Evolutionary conservation across 2,888 invertebrate species (phyloP), one percentile per base, ranked within the genome.

Genomic region (Malthinus seriepunctatus): DNA sequence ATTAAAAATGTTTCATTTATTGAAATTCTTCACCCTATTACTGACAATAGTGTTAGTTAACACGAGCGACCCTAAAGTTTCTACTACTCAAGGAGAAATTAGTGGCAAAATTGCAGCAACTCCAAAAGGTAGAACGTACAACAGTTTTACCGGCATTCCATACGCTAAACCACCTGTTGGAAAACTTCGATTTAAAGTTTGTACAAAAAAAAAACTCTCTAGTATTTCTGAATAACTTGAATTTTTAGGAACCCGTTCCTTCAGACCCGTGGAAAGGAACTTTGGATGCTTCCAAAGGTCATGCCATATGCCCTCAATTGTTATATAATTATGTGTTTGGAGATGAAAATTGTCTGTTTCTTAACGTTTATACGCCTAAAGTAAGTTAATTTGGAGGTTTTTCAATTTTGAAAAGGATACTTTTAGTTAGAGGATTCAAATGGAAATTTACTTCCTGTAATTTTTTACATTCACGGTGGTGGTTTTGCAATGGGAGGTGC

Each of bases 281-380:
- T 1, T 81, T 85, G 51, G 81, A 88, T 62, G 91, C 88, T 0
- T 84, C 86, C 0, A 79, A 82, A 53, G 86, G 86, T 63, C 83
- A 87, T 8, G 83, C 87, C 0, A 82, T 87, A 3, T 95, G 94
- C 73, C 87, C 89, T 0, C 94, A 94, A 75, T 82, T 88, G 32
- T 34, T 47, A 12, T 10, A 14, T 10, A 50, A 11, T 5, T 14
- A n/a, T 5, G 12, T 90, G 34, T 84, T 84, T 34, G 92, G 92
- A 0, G 82, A 81, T 60, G 94, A 95, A 77, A 92, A 95, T 76
- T 95, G 94, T 70, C 82, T 95, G 1, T 93, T 90, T 65, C 78
- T 95, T 3, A 94, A 94, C 69, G 84, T 87, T 9, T 86, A 85
- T 71, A 80, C 82, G 5, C 86, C 49, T 10, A 37, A 15, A 10